Percentiles rank a stretch among this genome's conserved stretches.
Evolutionary conservation across 2,797 vertebrate genomes (phyloP).

Genomic region (Arnoldichthys spilopterus): DNA sequence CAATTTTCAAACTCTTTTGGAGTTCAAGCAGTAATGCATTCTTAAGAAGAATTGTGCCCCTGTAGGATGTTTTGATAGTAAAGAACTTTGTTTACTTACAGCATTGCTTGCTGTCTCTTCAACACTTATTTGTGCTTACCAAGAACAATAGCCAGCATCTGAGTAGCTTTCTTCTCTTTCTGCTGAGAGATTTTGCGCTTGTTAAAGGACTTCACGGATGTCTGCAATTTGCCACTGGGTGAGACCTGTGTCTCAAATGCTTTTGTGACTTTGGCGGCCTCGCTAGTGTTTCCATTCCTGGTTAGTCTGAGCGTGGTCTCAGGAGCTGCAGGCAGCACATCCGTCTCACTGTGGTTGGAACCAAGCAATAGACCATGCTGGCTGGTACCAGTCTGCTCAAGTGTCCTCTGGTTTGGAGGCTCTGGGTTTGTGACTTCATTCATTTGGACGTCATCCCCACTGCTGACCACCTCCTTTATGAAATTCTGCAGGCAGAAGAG

Average conservation of each 20-base stretch:
- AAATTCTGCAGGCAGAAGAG: constrained; percentile 77
- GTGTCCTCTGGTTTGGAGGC: constrained; percentile 84
- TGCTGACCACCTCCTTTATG: constrained; percentile 86
- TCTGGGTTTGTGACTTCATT: constrained; percentile 91
- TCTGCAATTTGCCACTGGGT: constrained; percentile 93
- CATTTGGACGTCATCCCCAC: constrained; percentile 88
- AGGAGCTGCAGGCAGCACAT: constrained; percentile 66
- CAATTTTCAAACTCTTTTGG: no score
- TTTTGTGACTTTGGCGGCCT: constrained; percentile 80
- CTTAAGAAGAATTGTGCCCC: no score
- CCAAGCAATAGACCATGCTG: constrained; percentile 71
- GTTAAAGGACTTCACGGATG: constrained; percentile 89
- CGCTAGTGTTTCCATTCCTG: constrained; percentile 85
- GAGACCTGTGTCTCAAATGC: constrained; percentile 92
- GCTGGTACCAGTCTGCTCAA: constrained; percentile 79
- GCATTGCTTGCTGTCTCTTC: no score
- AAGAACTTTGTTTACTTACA: no score
- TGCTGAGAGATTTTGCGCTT: constrained; percentile 97
- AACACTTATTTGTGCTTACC: constrained; percentile 78
- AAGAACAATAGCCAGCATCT: constrained; percentile 98
- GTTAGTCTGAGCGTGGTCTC: constrained; percentile 77
- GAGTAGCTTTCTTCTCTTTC: constrained; percentile 98
- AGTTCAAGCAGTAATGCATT: no score
- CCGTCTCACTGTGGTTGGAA: constrained; percentile 76
- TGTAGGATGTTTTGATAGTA: no score